Conservation (phyloP, 1,140 invertebrate genomes). For the Dendrolimus kikuchii region DNA sequence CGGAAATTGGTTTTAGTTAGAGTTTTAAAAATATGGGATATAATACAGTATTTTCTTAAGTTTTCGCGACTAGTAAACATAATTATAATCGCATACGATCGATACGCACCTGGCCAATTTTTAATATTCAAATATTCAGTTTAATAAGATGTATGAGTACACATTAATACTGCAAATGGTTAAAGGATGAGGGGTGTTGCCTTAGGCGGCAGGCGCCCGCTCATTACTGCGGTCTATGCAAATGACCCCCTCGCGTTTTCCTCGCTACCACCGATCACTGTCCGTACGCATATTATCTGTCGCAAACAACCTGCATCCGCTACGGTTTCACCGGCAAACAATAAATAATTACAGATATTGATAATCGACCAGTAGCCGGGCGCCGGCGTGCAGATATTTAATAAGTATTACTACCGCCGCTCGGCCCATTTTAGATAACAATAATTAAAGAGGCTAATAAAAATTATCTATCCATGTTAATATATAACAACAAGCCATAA, state of each 20-base stretch:
- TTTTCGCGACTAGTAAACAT: not conserved
- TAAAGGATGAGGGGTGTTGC: slow-evolving; percentile 14
- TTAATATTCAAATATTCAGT: too few species aligned
- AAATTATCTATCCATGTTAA: slow-evolving; percentile 12
- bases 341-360: slow-evolving; percentile 64
- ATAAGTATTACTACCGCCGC: too few species aligned
- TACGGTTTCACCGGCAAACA: slow-evolving; percentile 46
- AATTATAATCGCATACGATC: too few species aligned
- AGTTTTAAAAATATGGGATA: not conserved
- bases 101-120: too few species aligned
- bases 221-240: slow-evolving; percentile 65
- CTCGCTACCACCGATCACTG: slow-evolving; percentile 50
- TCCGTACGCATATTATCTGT: slow-evolving; percentile 52
- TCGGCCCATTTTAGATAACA: slow-evolving; percentile 15
- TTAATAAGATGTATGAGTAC: too few species aligned
- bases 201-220: slow-evolving; percentile 12
- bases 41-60: not conserved
- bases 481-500: too few species aligned
- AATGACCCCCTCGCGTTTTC: slow-evolving; percentile 61
- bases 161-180: not conserved
- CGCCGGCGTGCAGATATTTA: not conserved
- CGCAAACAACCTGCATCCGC: slow-evolving; percentile 64
- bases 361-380: slow-evolving; percentile 38
- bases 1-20: not conserved
- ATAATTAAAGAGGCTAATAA: slow-evolving; percentile 22